Conservation (phyloP, 1,140 invertebrate genomes). For the Dinoponera quadriceps region DNA sequence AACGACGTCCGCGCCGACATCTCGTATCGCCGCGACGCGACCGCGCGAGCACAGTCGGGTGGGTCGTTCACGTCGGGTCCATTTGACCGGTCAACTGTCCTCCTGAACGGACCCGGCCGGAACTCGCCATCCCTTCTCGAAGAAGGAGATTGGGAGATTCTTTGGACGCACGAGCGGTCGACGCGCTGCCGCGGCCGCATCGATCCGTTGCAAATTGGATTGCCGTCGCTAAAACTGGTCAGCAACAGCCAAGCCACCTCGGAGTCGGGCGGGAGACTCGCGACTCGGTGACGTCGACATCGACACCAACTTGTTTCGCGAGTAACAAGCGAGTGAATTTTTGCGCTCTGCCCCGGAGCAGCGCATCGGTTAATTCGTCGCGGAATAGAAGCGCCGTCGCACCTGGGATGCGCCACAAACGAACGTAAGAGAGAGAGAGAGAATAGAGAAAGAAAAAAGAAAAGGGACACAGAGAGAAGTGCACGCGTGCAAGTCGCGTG, state of each 20-base stretch:
- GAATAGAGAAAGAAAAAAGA: slow-evolving; percentile 31
- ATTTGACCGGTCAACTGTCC: slow-evolving; percentile 35
- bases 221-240: slow-evolving; percentile 64
- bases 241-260: slow-evolving; percentile 19
- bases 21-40: slow-evolving; percentile 20
- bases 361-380: slow-evolving; percentile 8
- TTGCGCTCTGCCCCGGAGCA: not conserved
- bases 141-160: slow-evolving; percentile 43
- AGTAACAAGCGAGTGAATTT: slow-evolving; percentile 61
- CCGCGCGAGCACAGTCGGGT: not conserved
- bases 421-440: slow-evolving; percentile 17
- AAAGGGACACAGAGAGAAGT: slow-evolving; percentile 31
- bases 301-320: slow-evolving; percentile 52
- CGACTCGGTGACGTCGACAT: slow-evolving; percentile 57
- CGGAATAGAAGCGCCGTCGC: slow-evolving; percentile 17
- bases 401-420: slow-evolving; percentile 37
- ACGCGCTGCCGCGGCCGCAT: slow-evolving; percentile 53
- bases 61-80: slow-evolving; percentile 17
- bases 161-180: slow-evolving; percentile 4
- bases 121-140: slow-evolving; percentile 8
- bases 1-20: not conserved
- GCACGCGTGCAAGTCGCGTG: slow-evolving; percentile 14
- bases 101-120: slow-evolving; percentile 26
- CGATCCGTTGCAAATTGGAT: slow-evolving; percentile 71
- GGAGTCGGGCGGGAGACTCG: slow-evolving; percentile 38